Base-by-base conservation (phyloP, 2,888 invertebrate species). In the Alentia gelatinosa region DNA sequence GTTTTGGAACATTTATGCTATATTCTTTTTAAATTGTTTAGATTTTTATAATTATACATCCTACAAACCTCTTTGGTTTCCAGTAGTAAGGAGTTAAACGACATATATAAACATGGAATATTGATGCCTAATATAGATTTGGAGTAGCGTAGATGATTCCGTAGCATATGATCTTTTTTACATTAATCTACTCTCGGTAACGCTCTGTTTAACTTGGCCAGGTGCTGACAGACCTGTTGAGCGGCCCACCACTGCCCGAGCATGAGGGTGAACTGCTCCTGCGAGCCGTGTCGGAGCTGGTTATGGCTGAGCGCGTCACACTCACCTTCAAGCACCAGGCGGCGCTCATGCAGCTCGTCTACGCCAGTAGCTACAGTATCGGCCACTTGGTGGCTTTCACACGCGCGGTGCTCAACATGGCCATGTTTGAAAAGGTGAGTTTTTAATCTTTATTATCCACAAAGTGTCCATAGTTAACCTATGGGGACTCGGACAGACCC, bases 361-460 rank as follows among this genome's bases (percentile, higher is more conserved):
- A 93, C 91, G 92, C 93, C 79, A 93, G 93, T 12, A 91, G 91
- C 3, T 93, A 93, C 47, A 89, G 92, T 0, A 88, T 92, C 5
- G 88, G 91, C 0, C 89, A 84, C 90, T 15, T 94, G 35, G 93
- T 93, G 89, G 91, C 86, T 19, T 95, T 95, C 91, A 92, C 94
- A 4, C 92, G 91, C 47, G 90, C 92, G 1, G 88, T 98, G 3
- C 93, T 95, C 90, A 91, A 94, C 68, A 91, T 94, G 33, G 93
- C 94, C 39, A 91, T 94, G 33, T 96, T 96, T 94, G 96, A 96
- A 93, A 95, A 95, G 94, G 95, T 95, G 89, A 68, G 86, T 56
- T 42, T 42, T 42, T 42, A 42, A 42, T 12, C 9, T 42, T 42
- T 42, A 42, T 12, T 12, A 42, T 42, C 47, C 15, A 15, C 47